phyloP scores from a whole-genome alignment of 2,888 invertebrate genomes.

The Steromphala cineraria region DNA sequence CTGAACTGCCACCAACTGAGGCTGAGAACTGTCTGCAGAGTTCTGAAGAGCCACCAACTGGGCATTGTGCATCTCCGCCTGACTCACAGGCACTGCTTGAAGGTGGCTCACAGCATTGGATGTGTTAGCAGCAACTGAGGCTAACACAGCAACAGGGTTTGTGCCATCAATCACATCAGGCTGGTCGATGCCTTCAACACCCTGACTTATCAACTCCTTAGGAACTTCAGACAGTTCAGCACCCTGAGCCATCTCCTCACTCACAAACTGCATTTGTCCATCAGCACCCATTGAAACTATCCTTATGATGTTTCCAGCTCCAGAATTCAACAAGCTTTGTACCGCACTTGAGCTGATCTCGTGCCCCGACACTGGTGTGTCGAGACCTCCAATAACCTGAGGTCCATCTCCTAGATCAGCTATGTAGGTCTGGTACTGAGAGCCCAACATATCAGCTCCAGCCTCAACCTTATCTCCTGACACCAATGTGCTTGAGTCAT shows the following conservation, averaged over 20 bases:
- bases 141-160: constrained; percentile 52
- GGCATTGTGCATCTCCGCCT: constrained; percentile 30
- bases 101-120: constrained; percentile 38
- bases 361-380: constrained; percentile 31
- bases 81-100: constrained; percentile 33
- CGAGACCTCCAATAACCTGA: background rate
- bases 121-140: constrained; percentile 55
- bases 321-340: constrained; percentile 29
- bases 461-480: background rate
- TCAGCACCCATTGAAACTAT: constrained; percentile 60
- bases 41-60: constrained; percentile 65
- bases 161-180: constrained; percentile 37
- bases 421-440: background rate
- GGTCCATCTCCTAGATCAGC: background rate
- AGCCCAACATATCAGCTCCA: background rate
- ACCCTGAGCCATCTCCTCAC: constrained; percentile 31
- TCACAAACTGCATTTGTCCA: constrained; percentile 58
- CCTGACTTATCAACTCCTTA: background rate
- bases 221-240: constrained; percentile 1
- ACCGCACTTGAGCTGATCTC: constrained; percentile 37
- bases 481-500: background rate
- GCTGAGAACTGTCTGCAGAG: constrained; percentile 60
- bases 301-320: constrained; percentile 48
- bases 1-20: constrained; percentile 67
- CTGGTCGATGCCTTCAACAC: background rate